Evolutionary conservation across 2,113 vertebrate genomes (phyloP).

Genomic region (Nettapus auritus): DNA sequence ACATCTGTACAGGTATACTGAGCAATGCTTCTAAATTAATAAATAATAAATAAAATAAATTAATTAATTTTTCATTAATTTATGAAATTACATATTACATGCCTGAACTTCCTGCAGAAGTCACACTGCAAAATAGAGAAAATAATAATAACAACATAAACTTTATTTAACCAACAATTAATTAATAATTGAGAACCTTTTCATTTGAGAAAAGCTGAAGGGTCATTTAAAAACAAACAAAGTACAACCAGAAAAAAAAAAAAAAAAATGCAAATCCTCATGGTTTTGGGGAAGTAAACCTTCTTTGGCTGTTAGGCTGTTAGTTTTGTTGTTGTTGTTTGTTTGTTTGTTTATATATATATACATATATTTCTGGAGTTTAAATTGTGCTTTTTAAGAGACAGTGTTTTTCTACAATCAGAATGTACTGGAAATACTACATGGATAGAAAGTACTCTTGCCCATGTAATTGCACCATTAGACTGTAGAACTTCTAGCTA

Average conservation of each 20-base stretch:
- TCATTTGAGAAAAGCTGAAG: accelerated
- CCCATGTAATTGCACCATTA: not conserved
- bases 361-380: not conserved
- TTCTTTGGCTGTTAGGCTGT: not conserved
- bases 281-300: not conserved
- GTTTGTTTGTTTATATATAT: not conserved
- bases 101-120: not conserved
- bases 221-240: accelerated
- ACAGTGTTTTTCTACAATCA: not conserved
- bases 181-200: not conserved
- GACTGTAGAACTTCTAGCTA: not conserved
- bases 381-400: not conserved
- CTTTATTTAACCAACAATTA: not conserved
- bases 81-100: not conserved
- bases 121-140: not conserved
- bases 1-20: not conserved
- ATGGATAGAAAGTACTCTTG: not conserved
- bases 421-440: not conserved
- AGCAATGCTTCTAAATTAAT: not conserved
- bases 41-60: no score
- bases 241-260: not conserved
- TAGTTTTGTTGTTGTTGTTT: not conserved
- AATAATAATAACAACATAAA: not conserved
- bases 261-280: accelerated
- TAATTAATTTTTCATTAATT: not conserved